A percentile compares a stretch with the other conserved stretches of the same genome.
Conservation (phyloP, 2,888 invertebrate genomes). For the Oegoconia quadripuncta region DNA sequence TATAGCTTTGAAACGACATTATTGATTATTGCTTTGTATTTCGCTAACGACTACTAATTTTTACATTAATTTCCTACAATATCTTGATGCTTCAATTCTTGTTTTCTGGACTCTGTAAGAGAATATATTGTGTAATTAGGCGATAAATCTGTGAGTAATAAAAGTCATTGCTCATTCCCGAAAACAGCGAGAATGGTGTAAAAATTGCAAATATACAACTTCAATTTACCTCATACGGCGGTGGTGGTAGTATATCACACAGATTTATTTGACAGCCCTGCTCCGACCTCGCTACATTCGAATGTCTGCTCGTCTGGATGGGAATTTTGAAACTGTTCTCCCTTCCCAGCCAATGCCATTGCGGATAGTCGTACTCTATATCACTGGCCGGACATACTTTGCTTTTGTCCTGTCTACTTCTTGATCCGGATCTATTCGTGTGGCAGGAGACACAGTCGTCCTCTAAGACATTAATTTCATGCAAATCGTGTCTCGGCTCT, state of each 20-base stretch:
- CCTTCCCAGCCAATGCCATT: conserved; percentile 74
- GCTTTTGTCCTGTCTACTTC: conserved; percentile 73
- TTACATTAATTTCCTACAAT: conserved; percentile 24
- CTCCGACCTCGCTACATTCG: conserved; percentile 70
- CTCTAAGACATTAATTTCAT: conserved; percentile 65
- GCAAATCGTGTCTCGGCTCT: conserved; percentile 62
- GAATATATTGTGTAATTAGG: conserved; percentile 6
- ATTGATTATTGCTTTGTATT: conserved; percentile 55
- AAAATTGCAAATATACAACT: conserved; percentile 46
- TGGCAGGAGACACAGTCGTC: conserved; percentile 71
- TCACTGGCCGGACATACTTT: conserved; percentile 72
- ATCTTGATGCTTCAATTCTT: conserved; percentile 39
- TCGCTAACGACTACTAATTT: conserved; percentile 19
- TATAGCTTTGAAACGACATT: conserved; percentile 33
- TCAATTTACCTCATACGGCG: conserved; percentile 80
- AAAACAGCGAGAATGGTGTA: conserved; percentile 24
- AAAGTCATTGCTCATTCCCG: conserved; percentile 28
- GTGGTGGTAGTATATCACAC: conserved; percentile 82
- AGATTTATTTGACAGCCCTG: conserved; percentile 80
- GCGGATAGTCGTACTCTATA: conserved; percentile 75
- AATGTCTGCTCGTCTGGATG: conserved; percentile 68
- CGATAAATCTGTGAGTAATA: conserved; percentile 24
- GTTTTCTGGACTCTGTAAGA: conserved; percentile 67
- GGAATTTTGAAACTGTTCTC: conserved; percentile 78
- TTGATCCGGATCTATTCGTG: conserved; percentile 70